Percentiles rank a stretch among this genome's conserved stretches.
Evolutionary conservation across 1,140 invertebrate species (phyloP).

Genomic region (Lordiphosa stackelbergi): DNA sequence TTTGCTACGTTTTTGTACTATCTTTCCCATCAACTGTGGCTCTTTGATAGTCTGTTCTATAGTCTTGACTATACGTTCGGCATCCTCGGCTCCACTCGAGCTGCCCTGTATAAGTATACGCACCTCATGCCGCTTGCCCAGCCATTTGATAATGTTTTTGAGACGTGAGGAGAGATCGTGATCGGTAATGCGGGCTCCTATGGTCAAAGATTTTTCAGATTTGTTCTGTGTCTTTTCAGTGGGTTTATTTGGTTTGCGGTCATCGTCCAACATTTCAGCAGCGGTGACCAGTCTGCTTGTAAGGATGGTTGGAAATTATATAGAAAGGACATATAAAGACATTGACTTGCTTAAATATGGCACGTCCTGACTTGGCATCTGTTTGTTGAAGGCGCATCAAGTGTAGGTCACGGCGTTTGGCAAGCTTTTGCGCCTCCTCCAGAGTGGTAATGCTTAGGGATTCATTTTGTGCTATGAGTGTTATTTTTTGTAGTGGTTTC

Average conservation of each 20-base stretch:
- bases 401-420: slow-evolving; percentile 80
- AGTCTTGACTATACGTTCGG: slow-evolving; percentile 76
- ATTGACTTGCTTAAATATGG: slow-evolving; percentile 79
- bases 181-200: slow-evolving; percentile 81
- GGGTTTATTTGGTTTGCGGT: slow-evolving; percentile 15
- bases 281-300: slow-evolving; percentile 50
- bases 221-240: slow-evolving; percentile 39
- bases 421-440: slow-evolving; percentile 81
- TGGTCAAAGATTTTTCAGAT: slow-evolving; percentile 80
- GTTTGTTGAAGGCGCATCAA: slow-evolving; percentile 82
- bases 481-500: slow-evolving; percentile 74
- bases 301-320: background rate
- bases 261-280: slow-evolving; percentile 59
- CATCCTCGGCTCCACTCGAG: slow-evolving; percentile 69
- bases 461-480: slow-evolving; percentile 78
- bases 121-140: slow-evolving; percentile 81
- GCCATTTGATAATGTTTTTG: slow-evolving; percentile 82
- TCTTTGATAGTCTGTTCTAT: slow-evolving; percentile 79
- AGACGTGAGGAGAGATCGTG: slow-evolving; percentile 82
- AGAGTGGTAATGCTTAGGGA: slow-evolving; percentile 78
- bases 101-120: slow-evolving; percentile 79
- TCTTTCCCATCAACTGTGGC: slow-evolving; percentile 76
- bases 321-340: background rate
- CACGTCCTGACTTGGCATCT: slow-evolving; percentile 81
- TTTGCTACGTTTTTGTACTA: slow-evolving; percentile 81